These are phyloP conservation scores for Eucera pruinosa DNA, from an alignment of 2,888 invertebrate genomes.

Conservation along the genomic window DNA sequence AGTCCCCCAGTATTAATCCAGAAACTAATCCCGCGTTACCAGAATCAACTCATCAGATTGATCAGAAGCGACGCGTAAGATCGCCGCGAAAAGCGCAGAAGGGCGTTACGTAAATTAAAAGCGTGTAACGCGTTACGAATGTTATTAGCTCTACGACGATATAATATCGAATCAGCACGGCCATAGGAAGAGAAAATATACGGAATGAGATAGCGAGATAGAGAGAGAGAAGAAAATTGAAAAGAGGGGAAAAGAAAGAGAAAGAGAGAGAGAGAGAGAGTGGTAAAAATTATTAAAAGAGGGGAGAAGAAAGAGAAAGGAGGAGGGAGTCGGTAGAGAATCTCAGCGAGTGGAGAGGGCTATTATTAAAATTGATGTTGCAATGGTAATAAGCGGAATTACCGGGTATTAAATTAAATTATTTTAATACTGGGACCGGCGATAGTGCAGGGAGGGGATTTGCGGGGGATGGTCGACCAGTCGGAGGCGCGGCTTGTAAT, in stretches of 20 bases:
- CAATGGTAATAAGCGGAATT: slow-evolving; percentile 77
- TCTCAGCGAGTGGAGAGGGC: slow-evolving; percentile 67
- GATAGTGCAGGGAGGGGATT: slow-evolving; percentile 24
- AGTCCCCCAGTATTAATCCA: too few relatives aligned
- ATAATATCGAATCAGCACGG: slow-evolving; percentile 29
- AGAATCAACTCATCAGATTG: not conserved
- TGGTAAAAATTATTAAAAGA: too few relatives aligned
- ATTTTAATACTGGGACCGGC: slow-evolving; percentile 73
- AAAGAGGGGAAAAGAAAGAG: slow-evolving; percentile 15
- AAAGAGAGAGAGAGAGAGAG: not conserved
- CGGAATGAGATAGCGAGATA: too few relatives aligned
- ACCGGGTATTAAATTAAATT: slow-evolving; percentile 80
- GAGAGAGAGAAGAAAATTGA: too few relatives aligned
- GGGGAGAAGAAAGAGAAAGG: too few relatives aligned
- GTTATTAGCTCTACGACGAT: slow-evolving; percentile 28
- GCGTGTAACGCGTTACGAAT: slow-evolving; percentile 25
- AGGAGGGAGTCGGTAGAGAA: slow-evolving; percentile 63
- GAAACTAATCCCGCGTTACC: not conserved
- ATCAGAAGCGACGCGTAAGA: not conserved
- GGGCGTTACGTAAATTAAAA: slow-evolving; percentile 19
- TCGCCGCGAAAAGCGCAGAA: not conserved
- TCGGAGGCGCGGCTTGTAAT: slow-evolving; percentile 71
- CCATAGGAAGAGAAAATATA: too few relatives aligned
- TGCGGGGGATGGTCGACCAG: slow-evolving; percentile 50
- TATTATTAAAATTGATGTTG: slow-evolving; percentile 80